Conservation (phyloP, 2,888 invertebrate species). For the Pyrrhia umbra region DNA sequence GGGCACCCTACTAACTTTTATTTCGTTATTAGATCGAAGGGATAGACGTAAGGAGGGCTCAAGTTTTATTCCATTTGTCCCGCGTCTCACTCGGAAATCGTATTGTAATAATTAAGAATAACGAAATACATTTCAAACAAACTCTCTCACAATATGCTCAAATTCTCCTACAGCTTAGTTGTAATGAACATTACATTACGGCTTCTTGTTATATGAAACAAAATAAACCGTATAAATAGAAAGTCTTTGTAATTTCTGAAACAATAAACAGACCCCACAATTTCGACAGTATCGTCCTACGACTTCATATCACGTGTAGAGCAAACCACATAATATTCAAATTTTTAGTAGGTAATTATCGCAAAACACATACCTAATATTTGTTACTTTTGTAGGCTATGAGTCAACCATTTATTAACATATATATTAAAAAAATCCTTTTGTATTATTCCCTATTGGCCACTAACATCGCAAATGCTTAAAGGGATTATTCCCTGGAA, state of each 20-base stretch:
- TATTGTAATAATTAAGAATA: constrained; percentile 38
- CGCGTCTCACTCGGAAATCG: constrained; percentile 44
- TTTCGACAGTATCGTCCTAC: not conserved
- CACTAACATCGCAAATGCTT: constrained; percentile 14
- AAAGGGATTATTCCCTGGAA: constrained; percentile 16
- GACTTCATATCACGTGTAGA: not conserved
- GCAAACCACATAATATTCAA: not conserved
- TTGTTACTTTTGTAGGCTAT: too few species aligned
- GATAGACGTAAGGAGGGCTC: constrained; percentile 72
- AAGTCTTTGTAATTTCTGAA: not conserved
- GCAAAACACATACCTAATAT: too few species aligned
- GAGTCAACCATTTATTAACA: too few species aligned
- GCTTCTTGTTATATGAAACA: not conserved
- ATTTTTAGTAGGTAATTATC: not conserved
- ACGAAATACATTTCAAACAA: constrained; percentile 35
- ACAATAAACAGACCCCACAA: not conserved
- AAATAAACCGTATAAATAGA: constrained; percentile 3
- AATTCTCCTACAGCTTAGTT: not conserved
- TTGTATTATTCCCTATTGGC: constrained; percentile 12
- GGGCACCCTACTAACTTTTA: constrained; percentile 87
- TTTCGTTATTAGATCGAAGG: constrained; percentile 83
- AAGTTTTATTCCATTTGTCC: constrained; percentile 42
- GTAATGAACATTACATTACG: not conserved
- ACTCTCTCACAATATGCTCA: not conserved
- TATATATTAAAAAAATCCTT: constrained; percentile 27